A percentile compares a stretch with the other conserved stretches of the same genome.
phyloP scores from a whole-genome alignment of 2,797 vertebrate genomes.

The Melanotaenia nigrans region DNA sequence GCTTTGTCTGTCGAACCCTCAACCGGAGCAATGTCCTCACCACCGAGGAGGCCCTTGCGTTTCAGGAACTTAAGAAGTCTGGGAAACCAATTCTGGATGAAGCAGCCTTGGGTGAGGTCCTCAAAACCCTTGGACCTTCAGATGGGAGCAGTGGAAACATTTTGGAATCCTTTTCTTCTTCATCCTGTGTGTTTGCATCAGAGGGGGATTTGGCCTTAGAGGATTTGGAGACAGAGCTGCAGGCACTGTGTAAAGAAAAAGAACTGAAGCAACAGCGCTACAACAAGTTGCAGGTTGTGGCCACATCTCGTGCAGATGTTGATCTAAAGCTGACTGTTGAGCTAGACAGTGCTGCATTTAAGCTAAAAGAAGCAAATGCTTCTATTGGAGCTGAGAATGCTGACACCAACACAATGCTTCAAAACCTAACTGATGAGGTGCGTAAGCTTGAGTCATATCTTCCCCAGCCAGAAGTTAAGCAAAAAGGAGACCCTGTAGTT shows the following conservation, averaged over 20 bases:
- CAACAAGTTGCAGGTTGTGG: constrained; percentile 84
- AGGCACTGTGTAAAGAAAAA: constrained; percentile 82
- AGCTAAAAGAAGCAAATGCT: constrained; percentile 76
- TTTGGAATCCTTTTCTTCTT: constrained; percentile 31
- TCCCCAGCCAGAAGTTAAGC: constrained; percentile 38
- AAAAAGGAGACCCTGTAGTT: constrained; percentile 32
- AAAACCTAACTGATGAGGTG: constrained; percentile 77
- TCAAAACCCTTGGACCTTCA: constrained; percentile 82
- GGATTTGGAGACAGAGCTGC: constrained; percentile 87
- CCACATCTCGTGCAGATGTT: constrained; percentile 72
- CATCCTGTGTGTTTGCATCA: constrained; percentile 46
- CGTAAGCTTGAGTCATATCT: constrained; percentile 80
- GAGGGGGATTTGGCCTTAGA: constrained; percentile 75
- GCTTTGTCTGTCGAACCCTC: constrained; percentile 88
- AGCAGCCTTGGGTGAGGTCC: constrained; percentile 83
- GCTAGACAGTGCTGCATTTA: constrained; percentile 66
- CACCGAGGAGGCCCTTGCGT: constrained; percentile 83
- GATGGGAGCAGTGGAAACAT: constrained; percentile 38
- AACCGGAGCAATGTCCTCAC: constrained; percentile 83
- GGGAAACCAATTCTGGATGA: constrained; percentile 87
- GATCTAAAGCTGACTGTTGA: constrained; percentile 76
- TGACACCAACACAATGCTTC: constrained; percentile 82
- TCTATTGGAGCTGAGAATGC: constrained; percentile 78
- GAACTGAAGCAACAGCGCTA: constrained; percentile 83
- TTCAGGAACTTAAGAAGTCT: constrained; percentile 78